A percentile compares a stretch with the other conserved stretches of the same genome.
phyloP scores from a whole-genome alignment of 2,113 vertebrate genomes.

The Tyrannus savana region DNA sequence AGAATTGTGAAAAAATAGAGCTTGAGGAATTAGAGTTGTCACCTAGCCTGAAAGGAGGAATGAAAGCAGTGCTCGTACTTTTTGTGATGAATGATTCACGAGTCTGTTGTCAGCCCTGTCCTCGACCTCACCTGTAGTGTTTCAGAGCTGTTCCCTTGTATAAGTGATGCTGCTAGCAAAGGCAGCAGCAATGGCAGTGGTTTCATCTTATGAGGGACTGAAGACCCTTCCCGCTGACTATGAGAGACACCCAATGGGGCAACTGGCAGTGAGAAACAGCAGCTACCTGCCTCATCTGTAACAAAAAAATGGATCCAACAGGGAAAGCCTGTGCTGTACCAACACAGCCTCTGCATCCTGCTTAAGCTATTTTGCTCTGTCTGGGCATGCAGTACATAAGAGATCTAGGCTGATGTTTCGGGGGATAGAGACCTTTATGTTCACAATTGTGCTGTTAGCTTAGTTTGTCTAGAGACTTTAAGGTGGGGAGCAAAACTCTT shows the following conservation, averaged over 20 bases:
- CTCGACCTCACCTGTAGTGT: accelerated
- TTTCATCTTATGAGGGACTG: background rate
- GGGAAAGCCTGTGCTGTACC: background rate
- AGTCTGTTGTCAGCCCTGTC: background rate
- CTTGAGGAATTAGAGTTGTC: background rate
- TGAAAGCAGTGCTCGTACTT: background rate
- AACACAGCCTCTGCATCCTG: background rate
- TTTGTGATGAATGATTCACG: background rate
- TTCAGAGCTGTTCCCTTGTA: background rate
- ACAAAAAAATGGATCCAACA: background rate
- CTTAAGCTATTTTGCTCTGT: background rate
- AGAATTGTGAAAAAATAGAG: background rate
- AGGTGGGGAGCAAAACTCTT: background rate
- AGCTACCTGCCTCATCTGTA: background rate
- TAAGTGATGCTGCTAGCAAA: background rate
- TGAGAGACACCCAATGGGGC: accelerated
- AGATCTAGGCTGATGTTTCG: background rate
- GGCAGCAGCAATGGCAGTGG: background rate
- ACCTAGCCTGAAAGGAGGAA: background rate
- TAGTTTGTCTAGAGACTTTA: background rate
- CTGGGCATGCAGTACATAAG: background rate
- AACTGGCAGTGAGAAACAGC: background rate
- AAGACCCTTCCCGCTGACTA: background rate
- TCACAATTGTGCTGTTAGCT: background rate
- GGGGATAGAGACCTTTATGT: background rate